Percentiles rank a stretch among this genome's conserved stretches.
Evolutionary conservation across 2,888 invertebrate genomes (phyloP).

Genomic region (Saturnia japonica): DNA sequence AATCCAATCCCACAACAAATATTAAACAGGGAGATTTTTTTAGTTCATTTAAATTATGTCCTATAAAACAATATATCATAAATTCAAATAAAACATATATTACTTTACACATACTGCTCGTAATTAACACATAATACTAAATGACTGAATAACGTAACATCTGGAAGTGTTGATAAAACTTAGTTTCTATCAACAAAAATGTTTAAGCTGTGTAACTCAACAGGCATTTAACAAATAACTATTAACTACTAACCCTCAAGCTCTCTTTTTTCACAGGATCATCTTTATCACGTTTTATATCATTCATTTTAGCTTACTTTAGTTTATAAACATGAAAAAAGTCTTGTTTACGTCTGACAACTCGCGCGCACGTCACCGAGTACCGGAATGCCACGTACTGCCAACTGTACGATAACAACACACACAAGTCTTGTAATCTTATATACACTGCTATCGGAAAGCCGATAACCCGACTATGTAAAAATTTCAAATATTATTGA

Average conservation of each 20-base stretch:
- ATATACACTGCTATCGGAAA: constrained; percentile 30
- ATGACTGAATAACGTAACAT: constrained; percentile 2
- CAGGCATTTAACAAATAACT: background rate
- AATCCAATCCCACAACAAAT: no score
- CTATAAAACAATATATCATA: no score
- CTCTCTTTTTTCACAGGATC: background rate
- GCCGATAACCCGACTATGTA: constrained; percentile 42
- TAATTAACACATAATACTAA: background rate
- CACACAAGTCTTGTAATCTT: constrained; percentile 34
- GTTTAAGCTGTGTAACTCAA: background rate
- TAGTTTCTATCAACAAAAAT: background rate
- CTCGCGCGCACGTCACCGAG: constrained; percentile 50
- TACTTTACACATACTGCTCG: background rate
- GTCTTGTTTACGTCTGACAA: constrained; percentile 26
- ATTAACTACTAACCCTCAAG: background rate
- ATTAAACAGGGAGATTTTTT: no score
- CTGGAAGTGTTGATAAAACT: constrained; percentile 6
- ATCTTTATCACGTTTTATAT: constrained; percentile 10
- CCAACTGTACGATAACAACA: constrained; percentile 65
- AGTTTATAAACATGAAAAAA: constrained; percentile 41
- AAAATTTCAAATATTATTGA: constrained; percentile 42
- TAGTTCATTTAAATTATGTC: background rate
- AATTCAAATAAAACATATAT: background rate
- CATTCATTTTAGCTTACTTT: constrained; percentile 7
- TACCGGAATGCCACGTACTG: constrained; percentile 59